Evolutionary conservation across 2,113 vertebrate species (phyloP).

Genomic region (Proteles cristata): DNA sequence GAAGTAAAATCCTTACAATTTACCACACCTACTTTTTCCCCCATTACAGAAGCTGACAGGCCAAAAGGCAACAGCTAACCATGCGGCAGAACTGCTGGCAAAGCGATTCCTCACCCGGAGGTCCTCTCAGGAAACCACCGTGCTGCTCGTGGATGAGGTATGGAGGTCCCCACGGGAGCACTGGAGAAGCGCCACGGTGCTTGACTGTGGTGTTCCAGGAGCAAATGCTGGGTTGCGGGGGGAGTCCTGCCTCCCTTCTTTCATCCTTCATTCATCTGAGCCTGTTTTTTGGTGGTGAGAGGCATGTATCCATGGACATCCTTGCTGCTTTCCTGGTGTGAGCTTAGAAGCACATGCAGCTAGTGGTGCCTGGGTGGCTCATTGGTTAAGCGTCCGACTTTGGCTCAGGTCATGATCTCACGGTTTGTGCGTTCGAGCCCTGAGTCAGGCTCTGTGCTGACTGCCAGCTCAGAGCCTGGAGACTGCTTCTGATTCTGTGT

Average conservation of each 20-base stretch:
- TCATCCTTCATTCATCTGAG: not conserved
- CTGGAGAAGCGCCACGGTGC: not conserved
- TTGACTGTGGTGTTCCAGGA: not conserved
- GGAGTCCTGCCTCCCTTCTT: not conserved
- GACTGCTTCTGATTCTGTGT: too few relatives aligned
- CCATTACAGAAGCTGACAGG: conserved; percentile 92
- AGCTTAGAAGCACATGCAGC: not conserved
- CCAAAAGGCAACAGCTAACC: conserved; percentile 94
- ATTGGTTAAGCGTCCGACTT: too few relatives aligned
- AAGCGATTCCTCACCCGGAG: conserved; percentile 89
- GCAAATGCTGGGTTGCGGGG: not conserved
- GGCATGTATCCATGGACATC: not conserved
- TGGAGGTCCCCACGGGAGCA: not conserved
- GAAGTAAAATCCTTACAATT: not conserved
- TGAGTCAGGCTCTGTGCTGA: too few relatives aligned
- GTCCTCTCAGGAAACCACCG: conserved; percentile 90
- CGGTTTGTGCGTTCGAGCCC: too few relatives aligned
- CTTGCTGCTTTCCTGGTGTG: not conserved
- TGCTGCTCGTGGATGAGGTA: conserved; percentile 97
- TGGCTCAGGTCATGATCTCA: too few relatives aligned
- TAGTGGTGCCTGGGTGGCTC: not conserved
- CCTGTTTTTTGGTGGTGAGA: not conserved
- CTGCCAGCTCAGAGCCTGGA: too few relatives aligned
- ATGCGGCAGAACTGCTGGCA: conserved; percentile 92
- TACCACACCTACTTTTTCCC: not conserved